phyloP scores from a whole-genome alignment of 2,888 invertebrate genomes.

The Macaria notata region DNA sequence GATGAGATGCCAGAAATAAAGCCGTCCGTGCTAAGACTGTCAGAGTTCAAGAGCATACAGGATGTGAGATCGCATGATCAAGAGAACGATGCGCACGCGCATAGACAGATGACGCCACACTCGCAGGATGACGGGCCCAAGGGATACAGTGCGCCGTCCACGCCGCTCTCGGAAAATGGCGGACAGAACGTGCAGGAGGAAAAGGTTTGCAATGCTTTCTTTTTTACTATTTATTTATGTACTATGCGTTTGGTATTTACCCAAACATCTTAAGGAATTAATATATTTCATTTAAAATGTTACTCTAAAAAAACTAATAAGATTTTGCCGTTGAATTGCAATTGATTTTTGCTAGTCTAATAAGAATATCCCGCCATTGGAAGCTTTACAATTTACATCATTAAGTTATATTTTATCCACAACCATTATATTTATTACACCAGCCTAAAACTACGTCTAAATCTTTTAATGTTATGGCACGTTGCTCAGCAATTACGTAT shows the following conservation, averaged over 20 bases:
- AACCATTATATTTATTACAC: not conserved
- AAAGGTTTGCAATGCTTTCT: slow-evolving; percentile 59
- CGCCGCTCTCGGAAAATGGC: slow-evolving; percentile 76
- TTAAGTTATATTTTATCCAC: too few species aligned
- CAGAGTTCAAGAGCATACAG: slow-evolving; percentile 76
- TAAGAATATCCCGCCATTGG: too few species aligned
- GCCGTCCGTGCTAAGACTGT: slow-evolving; percentile 76
- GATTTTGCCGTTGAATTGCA: too few species aligned
- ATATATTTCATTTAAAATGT: too few species aligned
- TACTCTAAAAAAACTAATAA: too few species aligned
- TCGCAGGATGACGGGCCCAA: slow-evolving; percentile 72
- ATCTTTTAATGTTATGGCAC: slow-evolving; percentile 28
- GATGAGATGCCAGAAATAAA: slow-evolving; percentile 78
- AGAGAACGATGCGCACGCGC: slow-evolving; percentile 70
- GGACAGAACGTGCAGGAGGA: slow-evolving; percentile 75
- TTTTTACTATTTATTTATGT: not conserved
- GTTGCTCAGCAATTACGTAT: slow-evolving; percentile 27
- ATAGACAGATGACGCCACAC: slow-evolving; percentile 68
- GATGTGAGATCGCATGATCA: slow-evolving; percentile 72
- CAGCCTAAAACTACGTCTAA: slow-evolving; percentile 2
- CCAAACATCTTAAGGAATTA: too few species aligned
- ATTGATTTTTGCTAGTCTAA: too few species aligned
- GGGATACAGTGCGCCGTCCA: slow-evolving; percentile 78
- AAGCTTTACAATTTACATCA: too few species aligned
- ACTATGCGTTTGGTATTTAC: too few species aligned